Percentiles rank a stretch among this genome's conserved stretches.
These are phyloP conservation scores for Anas bernieri DNA, from an alignment of 2,797 vertebrate species.

Conservation along the genomic window DNA sequence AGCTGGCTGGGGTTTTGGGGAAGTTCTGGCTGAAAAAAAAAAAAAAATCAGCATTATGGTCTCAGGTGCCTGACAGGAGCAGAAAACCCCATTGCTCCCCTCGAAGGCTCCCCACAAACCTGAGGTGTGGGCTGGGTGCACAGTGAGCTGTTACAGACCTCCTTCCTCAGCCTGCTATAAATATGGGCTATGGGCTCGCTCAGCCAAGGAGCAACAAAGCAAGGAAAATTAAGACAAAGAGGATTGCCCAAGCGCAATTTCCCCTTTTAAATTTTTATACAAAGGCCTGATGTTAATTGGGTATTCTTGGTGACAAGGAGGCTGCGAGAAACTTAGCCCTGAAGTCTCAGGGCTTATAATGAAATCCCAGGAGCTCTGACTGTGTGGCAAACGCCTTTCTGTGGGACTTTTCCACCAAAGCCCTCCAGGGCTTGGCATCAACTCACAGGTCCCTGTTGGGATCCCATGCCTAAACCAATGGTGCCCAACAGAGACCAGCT, in stretches of 20 bases:
- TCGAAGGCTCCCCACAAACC: neutral
- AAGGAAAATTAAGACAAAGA: slow-evolving; percentile 71
- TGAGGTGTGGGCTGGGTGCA: neutral
- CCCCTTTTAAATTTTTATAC: slow-evolving; percentile 46
- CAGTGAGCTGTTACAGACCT: neutral
- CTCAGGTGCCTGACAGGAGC: rapidly evolving
- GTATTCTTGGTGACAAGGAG: slow-evolving; percentile 31
- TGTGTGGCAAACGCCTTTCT: neutral
- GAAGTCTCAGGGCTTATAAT: neutral
- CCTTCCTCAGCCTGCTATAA: slow-evolving; percentile 52
- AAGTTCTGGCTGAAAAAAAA: neutral
- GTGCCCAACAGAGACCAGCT: neutral
- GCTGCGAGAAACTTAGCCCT: slow-evolving; percentile 2
- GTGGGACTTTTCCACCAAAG: neutral
- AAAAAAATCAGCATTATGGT: neutral
- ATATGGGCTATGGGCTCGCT: neutral
- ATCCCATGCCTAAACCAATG: neutral
- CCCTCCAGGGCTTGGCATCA: neutral
- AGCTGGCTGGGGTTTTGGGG: neutral
- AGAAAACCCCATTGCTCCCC: neutral
- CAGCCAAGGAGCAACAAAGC: slow-evolving; percentile 58
- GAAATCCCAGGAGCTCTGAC: neutral
- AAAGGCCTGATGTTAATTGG: slow-evolving; percentile 42
- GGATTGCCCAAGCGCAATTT: slow-evolving; percentile 61
- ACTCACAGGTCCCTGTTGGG: rapidly evolving